These are phyloP conservation scores for Melieria picta DNA, from an alignment of 2,888 invertebrate genomes.

Conservation along the genomic window DNA sequence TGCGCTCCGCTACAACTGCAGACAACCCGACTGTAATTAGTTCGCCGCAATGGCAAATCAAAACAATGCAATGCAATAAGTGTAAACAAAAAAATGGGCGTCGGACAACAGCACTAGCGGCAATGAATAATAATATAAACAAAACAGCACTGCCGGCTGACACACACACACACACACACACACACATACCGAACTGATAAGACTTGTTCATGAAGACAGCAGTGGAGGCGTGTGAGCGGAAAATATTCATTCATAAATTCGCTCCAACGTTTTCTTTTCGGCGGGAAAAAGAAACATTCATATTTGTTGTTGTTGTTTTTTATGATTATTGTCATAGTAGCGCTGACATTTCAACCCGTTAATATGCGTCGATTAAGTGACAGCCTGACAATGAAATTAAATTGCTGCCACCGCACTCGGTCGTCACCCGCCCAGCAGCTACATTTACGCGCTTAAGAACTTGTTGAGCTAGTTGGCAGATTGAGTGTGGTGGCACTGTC, in stretches of 20 bases:
- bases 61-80: too few species aligned
- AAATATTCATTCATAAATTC: background rate
- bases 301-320: background rate
- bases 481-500: background rate
- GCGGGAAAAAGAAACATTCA: background rate
- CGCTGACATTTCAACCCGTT: slow-evolving; percentile 39
- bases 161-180: background rate
- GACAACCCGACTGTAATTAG: too few species aligned
- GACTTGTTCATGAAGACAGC: background rate
- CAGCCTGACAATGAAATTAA: slow-evolving; percentile 14
- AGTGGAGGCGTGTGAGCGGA: background rate
- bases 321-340: background rate
- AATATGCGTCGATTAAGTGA: slow-evolving; percentile 17
- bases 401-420: background rate
- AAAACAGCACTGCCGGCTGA: background rate
- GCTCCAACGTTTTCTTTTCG: background rate
- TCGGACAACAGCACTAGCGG: too few species aligned
- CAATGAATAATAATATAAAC: background rate
- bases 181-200: background rate
- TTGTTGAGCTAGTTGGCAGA: too few species aligned
- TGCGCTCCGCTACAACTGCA: too few species aligned
- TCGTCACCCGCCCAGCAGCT: background rate
- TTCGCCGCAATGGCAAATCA: too few species aligned
- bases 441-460: too few species aligned
- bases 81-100: too few species aligned